Percentiles rank a stretch among this genome's conserved stretches.
Conservation (phyloP, 1,140 invertebrate species). For the Cylas formicarius region DNA sequence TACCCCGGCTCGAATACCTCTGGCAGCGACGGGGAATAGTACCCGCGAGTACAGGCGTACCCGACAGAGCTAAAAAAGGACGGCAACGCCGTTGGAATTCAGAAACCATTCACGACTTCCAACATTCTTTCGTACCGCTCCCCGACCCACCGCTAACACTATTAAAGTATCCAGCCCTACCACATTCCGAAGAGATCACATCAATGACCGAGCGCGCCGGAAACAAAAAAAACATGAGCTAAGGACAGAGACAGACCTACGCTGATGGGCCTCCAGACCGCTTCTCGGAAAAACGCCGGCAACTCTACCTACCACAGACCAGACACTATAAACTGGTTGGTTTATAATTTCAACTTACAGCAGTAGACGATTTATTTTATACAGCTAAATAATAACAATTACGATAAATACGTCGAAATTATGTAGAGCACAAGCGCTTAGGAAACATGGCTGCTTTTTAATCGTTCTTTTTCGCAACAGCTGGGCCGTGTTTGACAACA, state of each 20-base stretch:
- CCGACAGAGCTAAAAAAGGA: constrained; percentile 15
- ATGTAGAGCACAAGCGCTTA: too few relatives aligned
- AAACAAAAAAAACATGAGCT: constrained; percentile 33
- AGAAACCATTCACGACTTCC: constrained; percentile 42
- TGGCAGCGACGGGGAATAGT: constrained; percentile 14
- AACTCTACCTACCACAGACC: constrained; percentile 1
- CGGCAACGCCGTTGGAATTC: constrained; percentile 36
- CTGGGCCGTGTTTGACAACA: too few relatives aligned
- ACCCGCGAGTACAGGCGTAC: constrained; percentile 26
- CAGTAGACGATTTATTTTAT: too few relatives aligned
- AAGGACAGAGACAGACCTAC: constrained; percentile 28
- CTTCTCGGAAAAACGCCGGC: constrained; percentile 30
- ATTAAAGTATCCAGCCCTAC: constrained; percentile 35
- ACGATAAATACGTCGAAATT: too few relatives aligned
- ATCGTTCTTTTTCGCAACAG: too few relatives aligned
- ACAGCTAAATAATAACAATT: too few relatives aligned
- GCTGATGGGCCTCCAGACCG: constrained; percentile 24
- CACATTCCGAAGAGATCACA: constrained; percentile 43
- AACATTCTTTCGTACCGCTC: constrained; percentile 36
- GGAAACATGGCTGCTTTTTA: too few relatives aligned
- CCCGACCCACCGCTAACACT: constrained; percentile 19
- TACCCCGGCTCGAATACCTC: not conserved
- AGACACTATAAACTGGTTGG: too few relatives aligned
- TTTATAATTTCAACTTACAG: too few relatives aligned
- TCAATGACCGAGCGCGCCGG: constrained; percentile 42